Percentiles rank a stretch among this genome's conserved stretches.
Conservation (phyloP, 2,797 vertebrate species). For the Denticeps clupeoides region DNA sequence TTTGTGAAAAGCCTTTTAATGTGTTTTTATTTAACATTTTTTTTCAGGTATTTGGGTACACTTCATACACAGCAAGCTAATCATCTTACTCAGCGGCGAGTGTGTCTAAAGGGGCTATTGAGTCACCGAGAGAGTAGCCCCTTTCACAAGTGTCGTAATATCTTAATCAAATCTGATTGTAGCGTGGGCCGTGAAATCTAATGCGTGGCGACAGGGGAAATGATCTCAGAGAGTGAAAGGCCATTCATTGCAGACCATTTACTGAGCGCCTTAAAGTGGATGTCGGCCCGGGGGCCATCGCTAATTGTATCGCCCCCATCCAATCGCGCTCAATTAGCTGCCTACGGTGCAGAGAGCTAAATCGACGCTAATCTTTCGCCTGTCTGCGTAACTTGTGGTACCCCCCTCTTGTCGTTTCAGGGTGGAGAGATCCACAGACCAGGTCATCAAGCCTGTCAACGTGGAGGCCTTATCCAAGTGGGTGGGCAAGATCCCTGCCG, state of each 20-base stretch:
- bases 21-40: not conserved
- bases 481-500: constrained; percentile 90
- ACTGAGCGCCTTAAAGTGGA: constrained; percentile 8
- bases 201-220: constrained; percentile 7
- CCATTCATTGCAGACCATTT: constrained; percentile 16
- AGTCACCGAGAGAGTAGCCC: not conserved
- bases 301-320: constrained; percentile 28
- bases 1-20: no score
- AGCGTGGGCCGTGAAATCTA: constrained; percentile 13
- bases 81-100: not conserved
- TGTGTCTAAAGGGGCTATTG: not conserved
- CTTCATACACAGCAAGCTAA: not conserved
- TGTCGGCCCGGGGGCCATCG: constrained; percentile 16
- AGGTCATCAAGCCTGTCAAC: constrained; percentile 95
- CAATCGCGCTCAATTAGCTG: constrained; percentile 25
- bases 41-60: not conserved
- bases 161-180: constrained; percentile 20
- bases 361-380: not conserved
- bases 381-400: constrained; percentile 10
- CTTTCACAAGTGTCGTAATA: constrained; percentile 14
- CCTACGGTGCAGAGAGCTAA: not conserved
- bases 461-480: constrained; percentile 92
- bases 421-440: constrained; percentile 94
- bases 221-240: constrained; percentile 22
- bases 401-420: no score